phyloP scores from a whole-genome alignment of 2,888 invertebrate genomes.

The Linnaemya tessellans region DNA sequence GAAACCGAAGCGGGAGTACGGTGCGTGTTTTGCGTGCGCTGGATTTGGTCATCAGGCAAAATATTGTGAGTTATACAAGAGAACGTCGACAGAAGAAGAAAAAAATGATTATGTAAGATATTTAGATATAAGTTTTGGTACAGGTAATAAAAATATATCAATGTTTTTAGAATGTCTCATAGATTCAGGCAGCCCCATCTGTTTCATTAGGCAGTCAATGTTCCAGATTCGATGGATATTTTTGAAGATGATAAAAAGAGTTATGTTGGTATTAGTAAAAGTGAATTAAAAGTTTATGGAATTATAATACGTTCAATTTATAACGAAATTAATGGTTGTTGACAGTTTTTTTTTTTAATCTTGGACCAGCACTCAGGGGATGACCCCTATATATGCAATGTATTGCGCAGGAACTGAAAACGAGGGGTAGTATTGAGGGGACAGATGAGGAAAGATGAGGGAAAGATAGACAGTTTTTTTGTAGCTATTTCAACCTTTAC shows the following conservation, averaged over 20 bases:
- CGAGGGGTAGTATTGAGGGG: too few relatives aligned
- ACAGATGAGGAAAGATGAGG: too few relatives aligned
- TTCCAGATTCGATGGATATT: constrained; percentile 49
- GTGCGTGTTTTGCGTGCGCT: constrained; percentile 48
- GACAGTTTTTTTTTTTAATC: too few relatives aligned
- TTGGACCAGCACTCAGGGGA: too few relatives aligned
- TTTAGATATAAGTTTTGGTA: constrained; percentile 28
- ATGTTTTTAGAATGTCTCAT: constrained; percentile 70
- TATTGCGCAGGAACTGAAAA: too few relatives aligned
- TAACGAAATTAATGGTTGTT: constrained; percentile 42
- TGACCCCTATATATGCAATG: too few relatives aligned
- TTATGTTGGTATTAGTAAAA: constrained; percentile 67
- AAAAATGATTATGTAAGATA: constrained; percentile 54
- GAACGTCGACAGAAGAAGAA: background rate
- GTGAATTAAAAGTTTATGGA: constrained; percentile 51
- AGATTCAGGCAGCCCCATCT: constrained; percentile 70
- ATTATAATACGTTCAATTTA: constrained; percentile 50
- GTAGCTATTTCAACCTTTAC: too few relatives aligned
- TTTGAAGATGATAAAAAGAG: constrained; percentile 8
- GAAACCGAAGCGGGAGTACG: constrained; percentile 50
- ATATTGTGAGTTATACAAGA: constrained; percentile 35
- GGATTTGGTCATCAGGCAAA: constrained; percentile 36
- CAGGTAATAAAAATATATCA: constrained; percentile 29
- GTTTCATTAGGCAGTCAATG: constrained; percentile 43
- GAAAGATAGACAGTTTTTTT: too few relatives aligned